Conservation (phyloP, 2,113 vertebrate genomes). For the Megalops atlanticus region DNA sequence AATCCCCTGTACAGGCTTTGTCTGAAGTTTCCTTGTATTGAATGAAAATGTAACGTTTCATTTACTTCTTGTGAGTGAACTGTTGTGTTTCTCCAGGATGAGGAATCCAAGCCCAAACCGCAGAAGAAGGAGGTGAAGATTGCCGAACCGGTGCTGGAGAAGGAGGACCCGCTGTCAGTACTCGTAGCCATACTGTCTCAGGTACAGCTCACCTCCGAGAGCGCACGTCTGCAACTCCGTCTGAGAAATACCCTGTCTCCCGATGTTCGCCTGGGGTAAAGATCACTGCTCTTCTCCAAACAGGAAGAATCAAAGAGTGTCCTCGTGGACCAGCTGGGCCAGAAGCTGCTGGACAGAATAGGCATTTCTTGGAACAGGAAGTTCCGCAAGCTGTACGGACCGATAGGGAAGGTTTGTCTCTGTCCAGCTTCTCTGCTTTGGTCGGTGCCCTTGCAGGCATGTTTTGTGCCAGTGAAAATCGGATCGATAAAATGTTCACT, state of each 20-base stretch:
- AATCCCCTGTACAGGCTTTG: too few relatives aligned
- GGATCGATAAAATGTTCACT: neutral
- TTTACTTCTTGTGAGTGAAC: neutral
- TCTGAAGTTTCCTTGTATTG: too few relatives aligned
- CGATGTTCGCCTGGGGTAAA: too few relatives aligned
- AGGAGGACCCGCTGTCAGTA: conserved; percentile 75
- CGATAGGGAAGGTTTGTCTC: conserved; percentile 81
- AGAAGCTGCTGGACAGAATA: conserved; percentile 85
- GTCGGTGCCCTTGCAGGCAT: neutral
- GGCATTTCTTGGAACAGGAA: conserved; percentile 91
- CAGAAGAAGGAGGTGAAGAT: conserved; percentile 53
- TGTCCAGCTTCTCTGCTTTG: neutral
- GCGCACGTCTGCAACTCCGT: too few relatives aligned
- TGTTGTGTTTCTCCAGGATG: conserved; percentile 66
- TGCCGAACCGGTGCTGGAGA: conserved; percentile 58
- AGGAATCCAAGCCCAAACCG: conserved; percentile 66
- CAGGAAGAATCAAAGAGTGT: conserved; percentile 68
- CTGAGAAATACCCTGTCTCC: neutral
- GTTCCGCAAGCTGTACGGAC: conserved; percentile 82
- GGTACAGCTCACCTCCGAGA: conserved; percentile 69
- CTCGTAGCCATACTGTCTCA: conserved; percentile 77
- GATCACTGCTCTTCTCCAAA: conserved; percentile 22
- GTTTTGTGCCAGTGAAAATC: neutral
- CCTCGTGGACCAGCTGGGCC: conserved; percentile 83
- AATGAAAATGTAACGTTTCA: too few relatives aligned